Evolutionary conservation across 2,797 vertebrate species (phyloP).

Genomic region (Phoebastria nigripes): DNA sequence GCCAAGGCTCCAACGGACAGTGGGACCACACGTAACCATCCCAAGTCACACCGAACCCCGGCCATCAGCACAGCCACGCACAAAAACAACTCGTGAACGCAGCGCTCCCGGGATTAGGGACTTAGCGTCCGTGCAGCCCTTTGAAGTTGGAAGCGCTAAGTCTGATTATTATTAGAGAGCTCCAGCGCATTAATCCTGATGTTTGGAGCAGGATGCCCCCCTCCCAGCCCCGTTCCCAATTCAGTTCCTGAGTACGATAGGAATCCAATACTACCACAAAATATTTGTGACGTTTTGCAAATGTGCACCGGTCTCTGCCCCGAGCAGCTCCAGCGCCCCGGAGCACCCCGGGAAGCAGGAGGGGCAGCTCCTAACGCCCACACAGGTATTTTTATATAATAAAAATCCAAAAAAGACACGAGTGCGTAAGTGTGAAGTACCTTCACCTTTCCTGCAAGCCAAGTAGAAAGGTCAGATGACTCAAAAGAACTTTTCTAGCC

Average conservation of each 20-base stretch:
- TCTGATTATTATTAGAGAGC: conserved; percentile 58
- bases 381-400: conserved; percentile 2
- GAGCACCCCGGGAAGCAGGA: neutral
- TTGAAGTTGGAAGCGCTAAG: conserved; percentile 59
- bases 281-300: neutral
- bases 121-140: neutral
- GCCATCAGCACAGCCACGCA: neutral
- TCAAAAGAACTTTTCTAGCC: conserved; percentile 24
- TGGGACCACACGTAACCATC: neutral
- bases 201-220: conserved; percentile 20
- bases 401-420: conserved; percentile 11
- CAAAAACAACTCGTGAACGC: conserved; percentile 61
- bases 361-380: neutral
- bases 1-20: neutral
- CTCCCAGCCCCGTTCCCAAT: neutral
- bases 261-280: neutral
- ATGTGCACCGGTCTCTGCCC: neutral
- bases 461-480: conserved; percentile 54
- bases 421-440: conserved; percentile 39
- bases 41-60: neutral
- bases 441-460: conserved; percentile 51
- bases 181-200: conserved; percentile 50
- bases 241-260: neutral
- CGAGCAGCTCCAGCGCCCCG: fast-evolving
- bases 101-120: conserved; percentile 33